phyloP scores from a whole-genome alignment of 2,888 invertebrate species.

The Eudemis profundana region DNA sequence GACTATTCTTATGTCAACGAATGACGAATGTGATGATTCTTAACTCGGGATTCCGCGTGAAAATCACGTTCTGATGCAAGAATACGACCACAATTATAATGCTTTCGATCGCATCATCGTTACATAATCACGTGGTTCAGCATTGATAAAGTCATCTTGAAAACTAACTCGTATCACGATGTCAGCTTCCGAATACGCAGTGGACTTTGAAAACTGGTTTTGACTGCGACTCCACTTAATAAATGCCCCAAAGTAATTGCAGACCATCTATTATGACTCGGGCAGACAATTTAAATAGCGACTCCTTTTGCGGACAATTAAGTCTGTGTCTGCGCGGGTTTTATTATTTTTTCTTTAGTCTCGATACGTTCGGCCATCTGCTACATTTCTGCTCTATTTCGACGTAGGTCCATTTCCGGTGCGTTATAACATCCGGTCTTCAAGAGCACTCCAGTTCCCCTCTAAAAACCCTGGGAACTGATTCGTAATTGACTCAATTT shows the following conservation, averaged over 20 bases:
- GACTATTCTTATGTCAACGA: constrained; percentile 33
- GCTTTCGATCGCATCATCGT: constrained; percentile 47
- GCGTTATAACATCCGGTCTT: constrained; percentile 77
- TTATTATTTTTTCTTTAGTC: constrained; percentile 55
- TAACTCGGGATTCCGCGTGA: constrained; percentile 31
- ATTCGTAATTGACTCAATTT: constrained; percentile 29
- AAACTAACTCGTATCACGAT: neutral
- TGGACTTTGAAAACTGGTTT: constrained; percentile 1
- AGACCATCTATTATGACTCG: constrained; percentile 54
- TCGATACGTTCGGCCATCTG: constrained; percentile 69
- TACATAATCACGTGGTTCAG: constrained; percentile 37
- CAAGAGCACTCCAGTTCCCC: constrained; percentile 71
- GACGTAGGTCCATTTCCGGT: constrained; percentile 73
- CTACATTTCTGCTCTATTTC: constrained; percentile 64
- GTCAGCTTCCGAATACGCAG: neutral
- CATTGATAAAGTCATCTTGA: constrained; percentile 25
- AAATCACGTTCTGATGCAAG: constrained; percentile 51
- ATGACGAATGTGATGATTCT: constrained; percentile 41
- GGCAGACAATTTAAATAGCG: constrained; percentile 59
- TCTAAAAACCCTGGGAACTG: constrained; percentile 62
- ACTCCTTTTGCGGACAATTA: constrained; percentile 57
- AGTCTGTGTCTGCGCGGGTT: constrained; percentile 52
- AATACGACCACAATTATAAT: constrained; percentile 38
- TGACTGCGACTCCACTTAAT: constrained; percentile 39
- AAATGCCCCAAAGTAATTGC: constrained; percentile 58